Base-by-base conservation (phyloP, 1,140 invertebrate species). In the Tribolium madens region DNA sequence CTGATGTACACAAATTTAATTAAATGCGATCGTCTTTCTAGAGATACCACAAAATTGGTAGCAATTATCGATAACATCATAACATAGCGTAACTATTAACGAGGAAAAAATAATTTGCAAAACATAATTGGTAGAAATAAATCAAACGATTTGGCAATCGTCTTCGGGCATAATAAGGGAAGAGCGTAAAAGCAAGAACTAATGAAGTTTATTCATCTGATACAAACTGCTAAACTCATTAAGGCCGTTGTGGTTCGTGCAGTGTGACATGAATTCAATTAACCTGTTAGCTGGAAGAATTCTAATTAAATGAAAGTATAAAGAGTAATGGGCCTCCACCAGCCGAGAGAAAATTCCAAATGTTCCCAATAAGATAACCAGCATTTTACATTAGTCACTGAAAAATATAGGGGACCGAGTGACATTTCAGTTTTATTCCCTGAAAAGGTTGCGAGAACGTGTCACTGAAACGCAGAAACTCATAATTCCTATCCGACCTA, bases 161-260 rank as follows among this genome's bases (percentile, higher is more conserved):
- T 7, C 36, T 42, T 10, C 36, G 36, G 36, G 36, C 5, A 42
- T 42, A 42, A 42, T 42, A 42, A 42, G 36, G 36, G 36, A 42
- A 42, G 36, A 42, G 36, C 36, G 36, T 42, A 42, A 42, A 42
- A 42, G 36, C 36, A 42, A 42, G 50, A 52, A 52, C 50, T 52
- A 52, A 52, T 52, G 50, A 52, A 52, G 50, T 52, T 52, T 52
- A 52, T 52, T 52, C 50, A 52, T 52, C 50, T 52, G 50, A 52
- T 52, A 52, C 50, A 52, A 52, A 52, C 50, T 52, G 50, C 50
- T 52, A 52, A 52, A 52, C 50, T 21, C 50, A 52, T 52, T 52
- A 52, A 52, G 18, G 50, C 50, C 18, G 18, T 52, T 52, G 50
- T 52, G 50, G 50, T 52, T 52, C 18, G 50, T 52, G 50, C 50